Conservation (phyloP, 1,140 invertebrate genomes). For the Helicorthomorpha holstii region DNA sequence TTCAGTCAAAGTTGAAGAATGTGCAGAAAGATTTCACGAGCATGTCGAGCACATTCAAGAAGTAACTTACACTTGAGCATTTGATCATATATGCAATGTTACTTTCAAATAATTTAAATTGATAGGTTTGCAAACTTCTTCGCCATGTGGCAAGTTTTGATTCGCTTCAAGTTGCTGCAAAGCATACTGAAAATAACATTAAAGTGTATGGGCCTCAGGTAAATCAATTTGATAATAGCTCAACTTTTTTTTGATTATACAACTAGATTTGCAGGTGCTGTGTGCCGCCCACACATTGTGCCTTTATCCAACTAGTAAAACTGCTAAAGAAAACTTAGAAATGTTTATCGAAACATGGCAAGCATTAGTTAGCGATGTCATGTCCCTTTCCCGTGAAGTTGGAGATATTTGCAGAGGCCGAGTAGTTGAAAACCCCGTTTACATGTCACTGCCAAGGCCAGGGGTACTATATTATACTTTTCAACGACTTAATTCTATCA, state of each 20-base stretch:
- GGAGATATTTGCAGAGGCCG: slow-evolving; percentile 56
- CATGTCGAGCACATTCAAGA: slow-evolving; percentile 83
- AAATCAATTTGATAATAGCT: slow-evolving; percentile 11
- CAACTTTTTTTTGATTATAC: too few species aligned
- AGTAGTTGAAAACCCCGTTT: slow-evolving; percentile 67
- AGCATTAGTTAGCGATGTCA: slow-evolving; percentile 72
- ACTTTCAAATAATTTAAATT: too few species aligned
- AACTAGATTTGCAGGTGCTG: slow-evolving; percentile 64
- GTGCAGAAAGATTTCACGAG: slow-evolving; percentile 66
- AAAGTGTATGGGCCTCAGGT: slow-evolving; percentile 67
- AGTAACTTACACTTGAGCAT: slow-evolving; percentile 26
- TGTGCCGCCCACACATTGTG: slow-evolving; percentile 81
- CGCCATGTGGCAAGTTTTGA: slow-evolving; percentile 88
- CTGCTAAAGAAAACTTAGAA: slow-evolving; percentile 92
- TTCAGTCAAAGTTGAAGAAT: slow-evolving; percentile 59
- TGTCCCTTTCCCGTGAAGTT: slow-evolving; percentile 69
- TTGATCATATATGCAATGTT: too few species aligned
- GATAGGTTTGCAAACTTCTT: slow-evolving; percentile 92
- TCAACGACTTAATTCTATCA: too few species aligned
- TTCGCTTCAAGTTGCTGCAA: slow-evolving; percentile 82
- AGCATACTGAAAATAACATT: slow-evolving; percentile 87
- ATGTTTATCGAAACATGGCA: slow-evolving; percentile 97
- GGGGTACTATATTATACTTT: too few species aligned
- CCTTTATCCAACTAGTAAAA: slow-evolving; percentile 80
- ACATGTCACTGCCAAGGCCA: slow-evolving; percentile 82